Conservation (phyloP, 2,113 vertebrate species). For the Hippocampus abdominalis region DNA sequence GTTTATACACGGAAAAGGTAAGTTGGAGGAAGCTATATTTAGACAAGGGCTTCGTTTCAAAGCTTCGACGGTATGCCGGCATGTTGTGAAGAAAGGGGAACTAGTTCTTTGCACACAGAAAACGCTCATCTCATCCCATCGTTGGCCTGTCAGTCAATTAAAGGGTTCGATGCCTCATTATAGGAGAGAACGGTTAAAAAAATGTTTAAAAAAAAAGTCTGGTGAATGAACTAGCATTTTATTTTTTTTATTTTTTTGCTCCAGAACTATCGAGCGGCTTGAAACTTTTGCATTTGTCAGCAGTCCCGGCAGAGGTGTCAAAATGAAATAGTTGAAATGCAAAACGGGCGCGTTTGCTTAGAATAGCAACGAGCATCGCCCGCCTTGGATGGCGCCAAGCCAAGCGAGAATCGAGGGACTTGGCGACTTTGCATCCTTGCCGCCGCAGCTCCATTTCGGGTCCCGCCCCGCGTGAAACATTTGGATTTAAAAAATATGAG, state of each 20-base stretch:
- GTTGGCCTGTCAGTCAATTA: not conserved
- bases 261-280: constrained; percentile 29
- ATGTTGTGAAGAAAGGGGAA: constrained; percentile 13
- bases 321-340: constrained; percentile 63
- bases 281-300: constrained; percentile 58
- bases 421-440: constrained; percentile 51
- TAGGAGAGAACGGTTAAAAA: not conserved
- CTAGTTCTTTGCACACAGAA: not conserved
- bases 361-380: constrained; percentile 65
- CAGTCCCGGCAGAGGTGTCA: constrained; percentile 51
- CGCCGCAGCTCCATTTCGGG: constrained; percentile 49
- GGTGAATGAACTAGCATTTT: constrained; percentile 18
- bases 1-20: constrained; percentile 59
- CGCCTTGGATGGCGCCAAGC: constrained; percentile 33
- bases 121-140: not conserved
- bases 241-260: constrained; percentile 12
- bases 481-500: constrained; percentile 60
- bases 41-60: constrained; percentile 55
- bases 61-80: constrained; percentile 30
- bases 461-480: constrained; percentile 45
- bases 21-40: constrained; percentile 59
- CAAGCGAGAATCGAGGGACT: constrained; percentile 57
- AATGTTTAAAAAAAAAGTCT: not conserved
- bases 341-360: constrained; percentile 68
- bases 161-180: not conserved